Evolutionary conservation across 1,140 invertebrate genomes (phyloP), one percentile per base, ranked within the genome.

Genomic region (Charaxes varanes): DNA sequence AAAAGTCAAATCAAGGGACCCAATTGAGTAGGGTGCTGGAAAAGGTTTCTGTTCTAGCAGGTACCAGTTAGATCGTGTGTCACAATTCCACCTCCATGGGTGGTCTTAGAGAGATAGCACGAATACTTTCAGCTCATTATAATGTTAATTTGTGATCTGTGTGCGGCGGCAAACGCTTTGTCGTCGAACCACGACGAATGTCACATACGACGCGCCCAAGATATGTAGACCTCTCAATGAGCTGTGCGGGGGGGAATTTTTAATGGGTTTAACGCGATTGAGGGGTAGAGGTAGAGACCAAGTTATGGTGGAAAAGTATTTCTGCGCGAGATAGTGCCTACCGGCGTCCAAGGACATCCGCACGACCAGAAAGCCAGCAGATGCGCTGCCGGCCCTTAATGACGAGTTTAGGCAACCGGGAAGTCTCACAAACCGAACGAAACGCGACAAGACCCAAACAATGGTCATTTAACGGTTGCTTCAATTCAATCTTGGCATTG

Each of bases 51-150:
- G 69, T 77, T 81, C 65, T 69, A 66, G 38, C 69, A 69, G 72
- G 70, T 79, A 78, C 67, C 48, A 62, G 60, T 61, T 60, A 73
- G 63, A 79, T 79, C 64, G 42, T 58, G 54, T 79, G 71, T 73
- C 71, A 58, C 61, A 58, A n/a, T n/a, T n/a, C 32, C 49, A 26
- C 34, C 61, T 5, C 28, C 59, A 42, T 82, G 78, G 78, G 78
- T 82, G 78, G 78, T 82, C 78, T 47, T 19, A 48, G 54, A 59
- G 59, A 62, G 61, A 74, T 71, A 65, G 63, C 68, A 73, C 59
- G 68, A 73, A 77, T 63, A 77, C 74, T 71, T 79, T 67, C 60
- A 68, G 56, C 60, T 68, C 51, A 78, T 82, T 82, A 76, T 82
- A 53, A 82, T 82, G 74, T 62, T 64, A 79, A 82, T 82, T 51